Conservation (phyloP, 2,113 vertebrate species). For the Sigmodon hispidus region DNA sequence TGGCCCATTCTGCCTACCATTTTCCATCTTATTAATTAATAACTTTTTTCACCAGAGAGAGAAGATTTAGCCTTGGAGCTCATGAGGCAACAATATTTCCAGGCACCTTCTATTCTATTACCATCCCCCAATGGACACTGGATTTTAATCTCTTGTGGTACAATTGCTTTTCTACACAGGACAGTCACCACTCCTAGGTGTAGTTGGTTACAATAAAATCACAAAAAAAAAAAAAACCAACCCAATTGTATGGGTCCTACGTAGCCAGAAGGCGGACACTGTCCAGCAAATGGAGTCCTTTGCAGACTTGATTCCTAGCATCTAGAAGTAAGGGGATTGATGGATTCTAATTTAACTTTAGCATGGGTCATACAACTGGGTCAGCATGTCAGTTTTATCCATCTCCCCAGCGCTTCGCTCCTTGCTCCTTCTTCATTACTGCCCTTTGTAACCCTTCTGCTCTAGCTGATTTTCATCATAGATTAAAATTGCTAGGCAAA, state of each 20-base stretch:
- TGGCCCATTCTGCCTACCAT: neutral
- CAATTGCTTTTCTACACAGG: conserved; percentile 51
- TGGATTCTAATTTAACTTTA: conserved; percentile 78
- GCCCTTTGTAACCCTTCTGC: neutral
- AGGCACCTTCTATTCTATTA: conserved; percentile 31
- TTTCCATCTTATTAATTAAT: conserved; percentile 3
- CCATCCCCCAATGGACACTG: neutral
- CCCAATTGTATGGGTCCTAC: conserved; percentile 22
- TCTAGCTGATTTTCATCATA: conserved; percentile 79
- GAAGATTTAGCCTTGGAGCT: neutral
- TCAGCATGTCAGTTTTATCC: conserved; percentile 66
- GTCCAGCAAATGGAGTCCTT: conserved; percentile 24
- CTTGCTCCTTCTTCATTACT: neutral
- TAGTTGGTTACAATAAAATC: conserved; percentile 71
- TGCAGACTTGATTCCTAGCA: conserved; percentile 34
- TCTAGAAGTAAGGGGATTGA: conserved; percentile 45
- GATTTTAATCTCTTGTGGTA: conserved; percentile 37
- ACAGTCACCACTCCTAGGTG: neutral
- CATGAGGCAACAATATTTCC: neutral
- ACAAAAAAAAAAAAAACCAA: too few relatives aligned
- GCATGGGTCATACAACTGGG: conserved; percentile 71
- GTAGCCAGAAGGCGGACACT: conserved; percentile 51
- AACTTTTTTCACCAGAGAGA: neutral
- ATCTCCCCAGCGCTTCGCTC: conserved; percentile 55
- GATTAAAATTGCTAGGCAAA: conserved; percentile 87